phyloP scores from a whole-genome alignment of 2,113 vertebrate genomes.

The Siniperca chuatsi region DNA sequence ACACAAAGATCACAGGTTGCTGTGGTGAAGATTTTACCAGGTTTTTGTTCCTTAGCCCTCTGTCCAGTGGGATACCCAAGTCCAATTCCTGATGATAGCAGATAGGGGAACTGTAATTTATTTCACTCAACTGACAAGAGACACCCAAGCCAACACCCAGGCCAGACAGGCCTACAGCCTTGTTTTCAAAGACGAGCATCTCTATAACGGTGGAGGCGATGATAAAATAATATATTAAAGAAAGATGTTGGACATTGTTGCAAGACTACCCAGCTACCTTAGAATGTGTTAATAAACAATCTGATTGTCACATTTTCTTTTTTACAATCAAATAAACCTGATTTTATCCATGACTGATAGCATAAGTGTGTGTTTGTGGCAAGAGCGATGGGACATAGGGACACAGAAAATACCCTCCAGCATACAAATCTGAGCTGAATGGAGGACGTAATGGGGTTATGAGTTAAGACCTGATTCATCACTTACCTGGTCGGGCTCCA shows the following conservation, averaged over 20 bases:
- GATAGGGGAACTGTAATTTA: slow-evolving; percentile 6
- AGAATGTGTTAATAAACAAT: neutral
- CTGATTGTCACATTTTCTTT: neutral
- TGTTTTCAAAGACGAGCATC: neutral
- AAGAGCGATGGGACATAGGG: neutral
- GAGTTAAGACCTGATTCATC: slow-evolving; percentile 19
- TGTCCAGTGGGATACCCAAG: slow-evolving; percentile 17
- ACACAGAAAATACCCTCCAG: neutral
- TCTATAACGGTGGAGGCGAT: neutral
- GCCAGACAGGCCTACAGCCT: neutral
- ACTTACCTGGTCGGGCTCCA: slow-evolving; percentile 74
- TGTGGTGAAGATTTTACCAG: slow-evolving; percentile 21
- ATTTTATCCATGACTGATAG: slow-evolving; percentile 1
- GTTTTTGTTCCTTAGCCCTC: slow-evolving; percentile 25
- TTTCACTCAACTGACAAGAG: slow-evolving; percentile 4
- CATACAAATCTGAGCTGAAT: slow-evolving; percentile 16
- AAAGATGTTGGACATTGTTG: neutral
- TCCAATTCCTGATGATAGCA: slow-evolving; percentile 35
- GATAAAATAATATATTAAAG: neutral
- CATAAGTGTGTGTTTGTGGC: neutral
- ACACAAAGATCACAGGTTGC: slow-evolving; percentile 22
- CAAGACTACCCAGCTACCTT: neutral
- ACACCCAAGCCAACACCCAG: neutral
- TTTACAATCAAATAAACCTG: neutral
- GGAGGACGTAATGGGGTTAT: neutral